A percentile compares a stretch with the other conserved stretches of the same genome.
Evolutionary conservation across 2,113 vertebrate species (phyloP).

Genomic region (Cisticola juncidis): DNA sequence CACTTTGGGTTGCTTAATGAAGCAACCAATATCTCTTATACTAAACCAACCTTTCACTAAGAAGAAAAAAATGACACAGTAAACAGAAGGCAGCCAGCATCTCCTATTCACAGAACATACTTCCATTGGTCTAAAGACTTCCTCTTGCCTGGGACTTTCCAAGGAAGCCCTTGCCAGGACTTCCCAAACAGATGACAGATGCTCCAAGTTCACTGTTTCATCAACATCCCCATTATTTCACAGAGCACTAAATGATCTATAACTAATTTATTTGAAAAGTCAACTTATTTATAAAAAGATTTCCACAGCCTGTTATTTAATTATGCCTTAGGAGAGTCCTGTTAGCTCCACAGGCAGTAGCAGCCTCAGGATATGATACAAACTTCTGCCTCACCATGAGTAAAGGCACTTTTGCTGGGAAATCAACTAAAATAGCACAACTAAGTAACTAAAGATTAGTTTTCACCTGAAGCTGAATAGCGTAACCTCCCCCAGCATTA

Average conservation of each 20-base stretch:
- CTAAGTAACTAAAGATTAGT: conserved; percentile 3
- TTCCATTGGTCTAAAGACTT: neutral
- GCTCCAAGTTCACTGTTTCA: conserved; percentile 15
- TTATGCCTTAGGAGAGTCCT: conserved; percentile 8
- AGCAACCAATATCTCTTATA: conserved; percentile 22
- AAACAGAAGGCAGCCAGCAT: neutral
- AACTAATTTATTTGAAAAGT: neutral
- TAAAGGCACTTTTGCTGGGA: conserved; percentile 62
- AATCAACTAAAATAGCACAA: conserved; percentile 40
- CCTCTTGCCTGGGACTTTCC: neutral
- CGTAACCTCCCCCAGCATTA: neutral
- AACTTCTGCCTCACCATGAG: conserved; percentile 54
- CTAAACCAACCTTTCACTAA: neutral
- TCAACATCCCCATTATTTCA: conserved; percentile 30
- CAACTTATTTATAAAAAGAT: neutral
- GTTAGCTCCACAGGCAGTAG: conserved; percentile 33
- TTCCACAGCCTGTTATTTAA: conserved; percentile 29
- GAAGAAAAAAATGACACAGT: neutral
- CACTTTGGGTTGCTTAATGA: neutral
- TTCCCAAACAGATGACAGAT: conserved; percentile 27
- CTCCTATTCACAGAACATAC: neutral
- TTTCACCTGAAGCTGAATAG: conserved; percentile 26
- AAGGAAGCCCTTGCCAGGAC: neutral
- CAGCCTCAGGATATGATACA: conserved; percentile 27
- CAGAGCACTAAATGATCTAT: conserved; percentile 47